A percentile compares a stretch with the other conserved stretches of the same genome.
phyloP scores from a whole-genome alignment of 1,140 invertebrate genomes.

The Cheumatopsyche charites region DNA sequence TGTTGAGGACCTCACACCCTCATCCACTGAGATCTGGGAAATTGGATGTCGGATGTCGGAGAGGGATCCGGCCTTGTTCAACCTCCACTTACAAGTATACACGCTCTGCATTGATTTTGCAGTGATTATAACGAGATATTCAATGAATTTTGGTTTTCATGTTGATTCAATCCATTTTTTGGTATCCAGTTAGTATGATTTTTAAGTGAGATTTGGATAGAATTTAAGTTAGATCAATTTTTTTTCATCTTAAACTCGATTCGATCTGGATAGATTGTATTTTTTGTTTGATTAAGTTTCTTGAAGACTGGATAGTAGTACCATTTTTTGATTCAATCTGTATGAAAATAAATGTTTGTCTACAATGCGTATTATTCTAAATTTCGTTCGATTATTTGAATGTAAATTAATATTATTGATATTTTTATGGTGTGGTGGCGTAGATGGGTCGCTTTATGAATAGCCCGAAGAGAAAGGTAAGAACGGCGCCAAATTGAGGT shows the following conservation, averaged over 20 bases:
- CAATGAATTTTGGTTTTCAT: too few relatives aligned
- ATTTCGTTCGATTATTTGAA: neutral
- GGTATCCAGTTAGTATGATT: too few relatives aligned
- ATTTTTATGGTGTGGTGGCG: neutral
- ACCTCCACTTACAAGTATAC: conserved; percentile 4
- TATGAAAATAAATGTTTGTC: neutral
- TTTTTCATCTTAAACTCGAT: too few relatives aligned
- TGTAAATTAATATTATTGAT: neutral
- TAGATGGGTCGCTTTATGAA: conserved; percentile 20
- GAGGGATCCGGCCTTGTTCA: neutral
- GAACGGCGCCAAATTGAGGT: conserved; percentile 47
- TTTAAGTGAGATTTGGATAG: too few relatives aligned
- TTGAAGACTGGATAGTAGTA: too few relatives aligned
- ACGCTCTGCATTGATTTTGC: neutral
- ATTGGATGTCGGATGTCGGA: conserved; percentile 34
- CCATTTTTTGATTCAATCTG: too few relatives aligned
- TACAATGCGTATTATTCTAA: conserved; percentile 12
- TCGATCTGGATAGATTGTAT: too few relatives aligned
- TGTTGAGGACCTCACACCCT: conserved; percentile 7
- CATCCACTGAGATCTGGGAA: conserved; percentile 30
- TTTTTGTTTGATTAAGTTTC: too few relatives aligned
- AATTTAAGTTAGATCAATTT: too few relatives aligned
- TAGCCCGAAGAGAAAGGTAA: conserved; percentile 40
- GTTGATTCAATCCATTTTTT: too few relatives aligned
- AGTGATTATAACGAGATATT: too few relatives aligned